A percentile compares a stretch with the other conserved stretches of the same genome.
phyloP scores from a whole-genome alignment of 2,888 invertebrate species.

The Cantharis rufa region DNA sequence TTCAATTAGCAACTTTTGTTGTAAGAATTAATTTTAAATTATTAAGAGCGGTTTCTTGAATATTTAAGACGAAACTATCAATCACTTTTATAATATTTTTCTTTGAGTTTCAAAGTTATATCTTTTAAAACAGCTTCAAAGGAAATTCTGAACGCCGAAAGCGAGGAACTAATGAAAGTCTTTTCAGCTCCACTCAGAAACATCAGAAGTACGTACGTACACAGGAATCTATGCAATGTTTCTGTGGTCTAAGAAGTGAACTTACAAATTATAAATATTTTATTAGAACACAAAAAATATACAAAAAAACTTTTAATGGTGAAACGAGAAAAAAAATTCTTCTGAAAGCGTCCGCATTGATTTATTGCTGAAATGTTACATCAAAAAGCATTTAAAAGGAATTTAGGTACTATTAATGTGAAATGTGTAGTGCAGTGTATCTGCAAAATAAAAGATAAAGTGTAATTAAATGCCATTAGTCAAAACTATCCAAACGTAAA shows the following conservation, averaged over 20 bases:
- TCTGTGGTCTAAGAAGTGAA: neutral
- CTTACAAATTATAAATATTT: neutral
- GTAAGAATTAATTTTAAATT: neutral
- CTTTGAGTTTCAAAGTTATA: neutral
- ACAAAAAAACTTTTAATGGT: neutral
- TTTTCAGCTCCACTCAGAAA: neutral
- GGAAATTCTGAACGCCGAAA: neutral
- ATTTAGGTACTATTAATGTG: neutral
- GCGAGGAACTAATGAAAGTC: neutral
- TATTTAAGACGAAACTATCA: neutral
- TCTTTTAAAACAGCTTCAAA: neutral
- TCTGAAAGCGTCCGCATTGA: neutral
- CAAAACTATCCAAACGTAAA: neutral
- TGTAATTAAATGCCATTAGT: neutral
- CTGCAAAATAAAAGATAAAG: neutral
- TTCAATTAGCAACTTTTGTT: neutral
- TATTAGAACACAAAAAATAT: neutral
- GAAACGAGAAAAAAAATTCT: neutral
- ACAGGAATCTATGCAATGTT: neutral
- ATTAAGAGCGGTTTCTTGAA: neutral
- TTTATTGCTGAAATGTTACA: neutral
- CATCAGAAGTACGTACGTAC: neutral
- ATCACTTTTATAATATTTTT: neutral
- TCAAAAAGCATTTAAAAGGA: neutral
- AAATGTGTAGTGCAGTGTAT: neutral